Base-by-base conservation (phyloP, 2,797 vertebrate species). In the Lutjanus argentimaculatus region DNA sequence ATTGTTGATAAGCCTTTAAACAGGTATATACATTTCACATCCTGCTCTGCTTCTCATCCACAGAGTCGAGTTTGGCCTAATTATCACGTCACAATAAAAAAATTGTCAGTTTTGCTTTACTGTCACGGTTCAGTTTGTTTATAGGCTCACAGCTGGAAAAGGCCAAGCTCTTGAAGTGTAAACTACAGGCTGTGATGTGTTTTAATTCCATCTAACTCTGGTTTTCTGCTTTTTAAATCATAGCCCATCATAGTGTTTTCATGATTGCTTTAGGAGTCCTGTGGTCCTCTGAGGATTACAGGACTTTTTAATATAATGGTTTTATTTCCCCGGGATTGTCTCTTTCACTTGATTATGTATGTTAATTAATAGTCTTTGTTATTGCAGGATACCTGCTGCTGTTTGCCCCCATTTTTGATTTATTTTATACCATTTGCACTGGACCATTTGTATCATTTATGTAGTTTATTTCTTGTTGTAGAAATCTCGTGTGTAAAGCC, bases 211-310 rank as follows among this genome's bases (percentile, higher is more conserved):
- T 21, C 46, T n/a, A 8, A 45, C n/a, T 21, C 7, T 45, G n/a
- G 3, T 45, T 62, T 14, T n/a, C n/a, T 48, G 63, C 15, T 63
- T 45, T 72, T 72, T 16, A 53, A 25, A 43, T 72, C 46, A 22
- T 13, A 25, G 36, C 15, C 49, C 55, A 14, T 45, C 14, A 53
- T 21, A 4, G 7, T 52, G 9, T 63, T 73, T 43, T 25, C 13
- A 46, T 21, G 13, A 11, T 66, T 30, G 25, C 46, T 51, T 7
- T 17, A 7, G 62, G 8, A 30, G 16, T 36, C 64, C 10, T 36
- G 48, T 51, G 22, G 22, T 51, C 7, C 64, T 14, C 12, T 11
- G 9, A 15, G 15, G 43, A 48, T 25, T 36, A 13, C 15, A 49
- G 16, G 11, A 51, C 0, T n/a, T 36, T 51, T 36, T 36, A 51